phyloP scores from a whole-genome alignment of 2,888 invertebrate genomes.

The Aporophyla lueneburgensis region DNA sequence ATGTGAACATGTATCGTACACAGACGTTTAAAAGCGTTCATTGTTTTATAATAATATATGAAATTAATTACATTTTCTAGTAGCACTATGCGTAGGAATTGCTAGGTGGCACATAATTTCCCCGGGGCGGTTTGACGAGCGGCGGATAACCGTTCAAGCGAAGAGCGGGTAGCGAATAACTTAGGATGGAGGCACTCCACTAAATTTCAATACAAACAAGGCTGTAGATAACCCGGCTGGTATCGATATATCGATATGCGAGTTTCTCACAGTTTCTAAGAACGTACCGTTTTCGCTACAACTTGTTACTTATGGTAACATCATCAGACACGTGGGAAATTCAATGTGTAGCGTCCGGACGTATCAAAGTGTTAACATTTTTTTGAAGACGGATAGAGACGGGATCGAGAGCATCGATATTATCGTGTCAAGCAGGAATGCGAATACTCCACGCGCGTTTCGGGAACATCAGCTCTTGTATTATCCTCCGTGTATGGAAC shows the following conservation, averaged over 20 bases:
- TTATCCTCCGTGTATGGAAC: neutral
- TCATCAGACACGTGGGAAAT: slow-evolving; percentile 67
- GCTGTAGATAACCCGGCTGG: slow-evolving; percentile 28
- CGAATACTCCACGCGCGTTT: slow-evolving; percentile 32
- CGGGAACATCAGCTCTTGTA: slow-evolving; percentile 35
- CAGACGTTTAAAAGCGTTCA: slow-evolving; percentile 67
- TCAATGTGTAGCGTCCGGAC: slow-evolving; percentile 69
- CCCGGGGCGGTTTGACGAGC: slow-evolving; percentile 78
- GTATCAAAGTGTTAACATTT: slow-evolving; percentile 72
- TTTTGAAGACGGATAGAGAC: slow-evolving; percentile 69
- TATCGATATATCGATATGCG: slow-evolving; percentile 44
- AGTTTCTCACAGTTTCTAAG: slow-evolving; percentile 46
- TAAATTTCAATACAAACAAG: slow-evolving; percentile 50
- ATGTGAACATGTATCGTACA: slow-evolving; percentile 47
- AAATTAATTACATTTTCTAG: slow-evolving; percentile 84
- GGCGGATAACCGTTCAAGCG: slow-evolving; percentile 64
- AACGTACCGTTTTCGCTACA: slow-evolving; percentile 53
- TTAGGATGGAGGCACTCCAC: slow-evolving; percentile 21
- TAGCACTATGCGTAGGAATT: slow-evolving; percentile 72
- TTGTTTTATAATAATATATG: slow-evolving; percentile 74
- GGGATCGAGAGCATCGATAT: slow-evolving; percentile 59
- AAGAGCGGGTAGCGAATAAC: slow-evolving; percentile 65
- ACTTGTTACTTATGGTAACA: slow-evolving; percentile 62
- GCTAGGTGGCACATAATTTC: slow-evolving; percentile 83
- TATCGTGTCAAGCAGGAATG: slow-evolving; percentile 58